These are phyloP conservation scores for Macrosteles quadrilineatus DNA, from an alignment of 1,140 invertebrate genomes.

Conservation along the genomic window DNA sequence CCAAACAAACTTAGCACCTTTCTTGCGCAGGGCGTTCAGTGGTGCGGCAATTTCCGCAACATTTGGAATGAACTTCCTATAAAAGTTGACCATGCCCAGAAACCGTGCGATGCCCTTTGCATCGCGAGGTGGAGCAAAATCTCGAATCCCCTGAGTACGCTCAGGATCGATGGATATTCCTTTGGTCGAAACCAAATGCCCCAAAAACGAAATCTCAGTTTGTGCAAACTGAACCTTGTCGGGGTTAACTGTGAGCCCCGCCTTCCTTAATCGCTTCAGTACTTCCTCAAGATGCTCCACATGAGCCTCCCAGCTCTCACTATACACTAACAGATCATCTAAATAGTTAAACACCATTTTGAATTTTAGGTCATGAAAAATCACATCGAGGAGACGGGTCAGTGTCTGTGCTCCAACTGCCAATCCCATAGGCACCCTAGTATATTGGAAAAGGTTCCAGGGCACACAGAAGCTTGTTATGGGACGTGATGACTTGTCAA, in stretches of 20 bases:
- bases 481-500: neutral
- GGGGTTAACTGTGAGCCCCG: slow-evolving; percentile 4
- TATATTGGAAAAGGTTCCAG: neutral
- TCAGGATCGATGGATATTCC: too few species aligned
- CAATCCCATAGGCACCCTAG: neutral
- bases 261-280: neutral
- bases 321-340: slow-evolving; percentile 8
- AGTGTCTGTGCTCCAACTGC: neutral
- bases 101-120: neutral
- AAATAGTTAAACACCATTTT: neutral
- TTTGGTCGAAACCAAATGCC: too few species aligned
- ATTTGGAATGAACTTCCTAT: neutral
- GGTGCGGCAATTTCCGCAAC: neutral
- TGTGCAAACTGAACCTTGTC: neutral
- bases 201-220: too few species aligned
- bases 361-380: slow-evolving; percentile 5
- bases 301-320: neutral
- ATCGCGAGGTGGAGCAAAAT: neutral
- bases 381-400: neutral
- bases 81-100: neutral
- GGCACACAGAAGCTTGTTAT: neutral
- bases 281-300: neutral
- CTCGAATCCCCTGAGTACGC: too few species aligned
- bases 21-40: too few species aligned
- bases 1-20: too few species aligned